Evolutionary conservation across 2,113 vertebrate species (phyloP).

Genomic region (Oncorhynchus mykiss): DNA sequence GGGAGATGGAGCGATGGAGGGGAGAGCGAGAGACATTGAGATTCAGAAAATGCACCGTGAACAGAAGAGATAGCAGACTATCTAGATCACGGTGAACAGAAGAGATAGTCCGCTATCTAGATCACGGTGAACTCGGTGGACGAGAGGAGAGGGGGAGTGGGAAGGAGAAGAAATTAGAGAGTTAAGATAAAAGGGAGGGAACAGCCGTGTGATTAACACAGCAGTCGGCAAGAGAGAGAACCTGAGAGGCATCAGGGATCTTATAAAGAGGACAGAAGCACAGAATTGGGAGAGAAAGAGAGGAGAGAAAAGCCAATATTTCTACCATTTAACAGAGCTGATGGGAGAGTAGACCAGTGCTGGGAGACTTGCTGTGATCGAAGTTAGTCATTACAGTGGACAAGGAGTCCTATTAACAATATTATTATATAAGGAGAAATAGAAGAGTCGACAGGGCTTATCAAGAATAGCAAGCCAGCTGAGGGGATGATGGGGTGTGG

Average conservation of each 20-base stretch:
- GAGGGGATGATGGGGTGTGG: conserved; percentile 8
- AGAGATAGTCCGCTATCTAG: too few relatives aligned
- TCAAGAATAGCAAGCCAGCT: conserved; percentile 14
- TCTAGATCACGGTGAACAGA: too few relatives aligned
- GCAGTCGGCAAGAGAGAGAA: conserved; percentile 50
- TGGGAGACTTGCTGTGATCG: too few relatives aligned
- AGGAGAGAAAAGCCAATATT: conserved; percentile 51
- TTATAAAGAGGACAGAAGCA: conserved; percentile 46
- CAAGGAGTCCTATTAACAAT: conserved; percentile 52
- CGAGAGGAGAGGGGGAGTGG: conserved; percentile 20
- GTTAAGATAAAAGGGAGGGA: conserved; percentile 34
- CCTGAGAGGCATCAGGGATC: conserved; percentile 29
- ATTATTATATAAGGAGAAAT: conserved; percentile 52
- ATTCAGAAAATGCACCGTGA: conserved; percentile 37
- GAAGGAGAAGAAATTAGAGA: conserved; percentile 48
- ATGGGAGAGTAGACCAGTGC: conserved; percentile 36
- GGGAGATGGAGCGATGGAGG: conserved; percentile 21
- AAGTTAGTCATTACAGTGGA: conserved; percentile 57
- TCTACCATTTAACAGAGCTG: conserved; percentile 36
- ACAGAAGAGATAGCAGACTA: too few relatives aligned
- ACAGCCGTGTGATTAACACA: conserved; percentile 45
- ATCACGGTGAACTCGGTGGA: conserved; percentile 41
- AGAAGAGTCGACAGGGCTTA: conserved; percentile 33
- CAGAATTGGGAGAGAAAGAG: conserved; percentile 46
- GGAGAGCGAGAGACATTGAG: not conserved